Percentiles rank a stretch among this genome's conserved stretches.
Evolutionary conservation across 1,140 invertebrate species (phyloP).

Genomic region (Tetragonula clypearis): DNA sequence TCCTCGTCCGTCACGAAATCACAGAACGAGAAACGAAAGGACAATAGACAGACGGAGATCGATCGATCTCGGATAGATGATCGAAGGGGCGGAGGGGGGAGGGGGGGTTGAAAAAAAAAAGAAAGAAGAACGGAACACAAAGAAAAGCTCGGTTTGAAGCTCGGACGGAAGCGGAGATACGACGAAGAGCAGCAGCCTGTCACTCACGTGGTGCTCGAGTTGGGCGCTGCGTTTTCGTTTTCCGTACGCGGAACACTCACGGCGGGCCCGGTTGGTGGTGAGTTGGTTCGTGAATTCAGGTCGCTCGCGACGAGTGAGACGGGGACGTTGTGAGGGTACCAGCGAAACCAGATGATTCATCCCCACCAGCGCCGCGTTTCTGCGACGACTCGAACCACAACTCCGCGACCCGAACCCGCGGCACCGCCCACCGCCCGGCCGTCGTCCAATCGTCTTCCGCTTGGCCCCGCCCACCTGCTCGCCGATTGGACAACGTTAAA

Average conservation of each 20-base stretch:
- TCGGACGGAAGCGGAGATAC: not conserved
- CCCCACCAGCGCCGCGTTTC: slow-evolving; percentile 62
- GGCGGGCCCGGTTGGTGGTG: slow-evolving; percentile 11
- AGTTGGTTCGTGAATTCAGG: slow-evolving; percentile 53
- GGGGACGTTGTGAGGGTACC: slow-evolving; percentile 63
- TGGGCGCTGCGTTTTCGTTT: slow-evolving; percentile 17
- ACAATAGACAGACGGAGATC: not conserved
- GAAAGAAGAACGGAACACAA: not conserved
- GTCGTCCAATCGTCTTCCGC: slow-evolving; percentile 57
- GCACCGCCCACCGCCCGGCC: slow-evolving; percentile 50
- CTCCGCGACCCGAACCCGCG: slow-evolving; percentile 28
- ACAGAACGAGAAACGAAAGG: not conserved
- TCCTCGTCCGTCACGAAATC: too few species aligned
- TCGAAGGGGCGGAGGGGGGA: too few species aligned
- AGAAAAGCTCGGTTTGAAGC: not conserved
- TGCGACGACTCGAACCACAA: slow-evolving; percentile 45
- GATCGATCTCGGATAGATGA: not conserved
- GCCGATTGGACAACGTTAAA: slow-evolving; percentile 75
- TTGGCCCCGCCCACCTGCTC: slow-evolving; percentile 64
- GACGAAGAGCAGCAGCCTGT: not conserved
- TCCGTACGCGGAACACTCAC: slow-evolving; percentile 6
- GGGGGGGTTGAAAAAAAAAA: too few species aligned
- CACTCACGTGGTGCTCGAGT: slow-evolving; percentile 36
- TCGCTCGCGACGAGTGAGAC: slow-evolving; percentile 66
- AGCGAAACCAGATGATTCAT: slow-evolving; percentile 73